Conservation (phyloP, 2,797 vertebrate species). For the Hephaestus fuliginosus region DNA sequence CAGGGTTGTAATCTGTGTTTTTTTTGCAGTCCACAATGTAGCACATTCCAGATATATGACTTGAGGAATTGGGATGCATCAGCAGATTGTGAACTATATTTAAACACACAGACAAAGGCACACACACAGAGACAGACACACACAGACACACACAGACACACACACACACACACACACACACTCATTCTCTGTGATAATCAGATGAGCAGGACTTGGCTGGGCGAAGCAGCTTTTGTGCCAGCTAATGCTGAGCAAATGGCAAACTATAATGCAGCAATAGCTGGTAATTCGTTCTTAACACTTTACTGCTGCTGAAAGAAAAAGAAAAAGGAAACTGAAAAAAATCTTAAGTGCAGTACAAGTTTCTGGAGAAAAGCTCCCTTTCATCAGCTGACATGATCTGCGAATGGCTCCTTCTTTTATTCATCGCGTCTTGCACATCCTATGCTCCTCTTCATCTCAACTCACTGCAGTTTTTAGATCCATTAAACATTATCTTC, state of each 20-base stretch:
- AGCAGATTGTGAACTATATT: conserved; percentile 59
- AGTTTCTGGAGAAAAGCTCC: background rate
- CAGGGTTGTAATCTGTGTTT: background rate
- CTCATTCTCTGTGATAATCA: conserved; percentile 43
- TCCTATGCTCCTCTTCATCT: background rate
- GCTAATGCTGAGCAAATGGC: conserved; percentile 44
- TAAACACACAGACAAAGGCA: conserved; percentile 36
- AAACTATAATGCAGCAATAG: conserved; percentile 47
- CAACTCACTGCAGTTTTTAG: conserved; percentile 13
- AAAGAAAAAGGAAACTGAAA: conserved; percentile 16
- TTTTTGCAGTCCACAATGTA: conserved; percentile 25
- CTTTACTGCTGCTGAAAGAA: conserved; percentile 26
- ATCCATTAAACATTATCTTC: background rate
- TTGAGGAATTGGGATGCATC: conserved; percentile 42
- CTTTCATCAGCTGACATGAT: background rate
- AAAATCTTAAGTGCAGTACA: conserved; percentile 2
- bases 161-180: conserved; percentile 24
- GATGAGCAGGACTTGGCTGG: conserved; percentile 46
- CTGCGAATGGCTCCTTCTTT: background rate
- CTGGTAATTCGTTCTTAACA: conserved; percentile 43
- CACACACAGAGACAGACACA: conserved; percentile 23
- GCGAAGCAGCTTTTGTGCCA: conserved; percentile 30
- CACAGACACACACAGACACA: conserved; percentile 21
- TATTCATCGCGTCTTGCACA: background rate
- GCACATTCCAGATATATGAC: conserved; percentile 40